Base-by-base conservation (phyloP, 2,797 vertebrate species). In the Lateolabrax maculatus region DNA sequence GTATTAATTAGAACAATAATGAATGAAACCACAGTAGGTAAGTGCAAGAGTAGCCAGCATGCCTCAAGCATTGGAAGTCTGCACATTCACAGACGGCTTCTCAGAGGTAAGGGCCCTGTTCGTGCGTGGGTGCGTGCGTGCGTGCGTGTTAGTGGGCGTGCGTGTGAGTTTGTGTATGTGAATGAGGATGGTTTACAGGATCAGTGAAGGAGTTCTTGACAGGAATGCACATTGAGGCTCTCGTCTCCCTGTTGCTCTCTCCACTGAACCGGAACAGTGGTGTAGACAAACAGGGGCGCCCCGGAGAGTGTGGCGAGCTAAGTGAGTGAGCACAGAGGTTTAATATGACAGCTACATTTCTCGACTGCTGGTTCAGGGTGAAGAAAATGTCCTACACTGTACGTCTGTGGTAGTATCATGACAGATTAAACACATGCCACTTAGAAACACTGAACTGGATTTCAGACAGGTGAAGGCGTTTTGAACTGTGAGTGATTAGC, bases 271-370 rank as follows among this genome's bases (percentile, higher is more conserved):
- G 90, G 93, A 94, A 94, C 93, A 91, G 87, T 84, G 85, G 86
- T 90, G 91, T 90, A 93, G 93, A 95, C 93, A 93, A 95, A 94
- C 94, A 95, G 90, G 84, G 90, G 90, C 85, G 83, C 89, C 92
- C 94, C 74, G 76, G 93, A 89, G 92, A 92, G 91, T 61, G 88
- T 80, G 87, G 84, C 86, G 57, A 89, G 89, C 87, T 93, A 92
- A 95, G 91, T 92, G 92, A 94, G 92, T 83, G 90, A 92, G 92
- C 90, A 90, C 89, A 84, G 87, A 89, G 90, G 87, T 93, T 92
- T 93, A 94, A 93, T 93, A 93, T 93, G 93, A 95, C 93, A 95
- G 92, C 91, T 90, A 92, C 91, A 91, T 86, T 86, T 76, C 84
- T 91, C 84, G 31, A 83, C 83, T 71, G 84, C 87, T 75, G 83